These are phyloP conservation scores for Lordiphosa collinella DNA, from an alignment of 1,140 invertebrate genomes.

Conservation along the genomic window DNA sequence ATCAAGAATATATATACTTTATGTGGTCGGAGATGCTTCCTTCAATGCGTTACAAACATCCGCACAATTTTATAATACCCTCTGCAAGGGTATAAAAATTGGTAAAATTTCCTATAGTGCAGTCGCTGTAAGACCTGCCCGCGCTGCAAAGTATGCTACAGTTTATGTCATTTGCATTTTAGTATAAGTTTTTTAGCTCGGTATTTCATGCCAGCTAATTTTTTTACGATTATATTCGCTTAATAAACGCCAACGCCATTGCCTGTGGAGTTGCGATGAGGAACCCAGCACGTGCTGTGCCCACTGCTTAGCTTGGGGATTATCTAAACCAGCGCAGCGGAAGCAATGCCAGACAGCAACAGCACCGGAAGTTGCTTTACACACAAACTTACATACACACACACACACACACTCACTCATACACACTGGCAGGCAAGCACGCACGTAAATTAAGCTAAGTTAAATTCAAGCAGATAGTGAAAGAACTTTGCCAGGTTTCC, in stretches of 20 bases:
- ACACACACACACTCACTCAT: conserved; percentile 6
- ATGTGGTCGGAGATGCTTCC: too few species aligned
- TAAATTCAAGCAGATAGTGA: conserved; percentile 2
- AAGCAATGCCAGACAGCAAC: conserved; percentile 30
- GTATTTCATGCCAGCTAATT: conserved; percentile 59
- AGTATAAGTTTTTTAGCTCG: conserved; percentile 20
- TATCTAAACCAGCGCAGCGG: conserved; percentile 37
- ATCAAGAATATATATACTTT: too few species aligned
- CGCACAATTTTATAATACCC: too few species aligned
- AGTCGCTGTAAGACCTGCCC: not conserved
- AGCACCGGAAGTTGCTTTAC: conserved; percentile 23
- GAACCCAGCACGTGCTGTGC: conserved; percentile 43
- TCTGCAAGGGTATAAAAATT: too few species aligned
- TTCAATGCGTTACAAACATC: too few species aligned
- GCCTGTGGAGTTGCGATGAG: conserved; percentile 34
- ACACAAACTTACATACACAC: conserved; percentile 11
- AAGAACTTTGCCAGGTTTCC: conserved; percentile 2
- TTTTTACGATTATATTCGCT: conserved; percentile 61
- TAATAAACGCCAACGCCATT: conserved; percentile 45
- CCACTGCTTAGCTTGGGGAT: conserved; percentile 35
- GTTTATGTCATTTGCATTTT: conserved; percentile 40
- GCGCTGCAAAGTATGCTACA: conserved; percentile 24
- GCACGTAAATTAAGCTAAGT: conserved; percentile 1
- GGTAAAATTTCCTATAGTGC: too few species aligned
- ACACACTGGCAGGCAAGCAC: not conserved